phyloP scores from a whole-genome alignment of 2,113 vertebrate species.

The Kobus ellipsiprymnus region DNA sequence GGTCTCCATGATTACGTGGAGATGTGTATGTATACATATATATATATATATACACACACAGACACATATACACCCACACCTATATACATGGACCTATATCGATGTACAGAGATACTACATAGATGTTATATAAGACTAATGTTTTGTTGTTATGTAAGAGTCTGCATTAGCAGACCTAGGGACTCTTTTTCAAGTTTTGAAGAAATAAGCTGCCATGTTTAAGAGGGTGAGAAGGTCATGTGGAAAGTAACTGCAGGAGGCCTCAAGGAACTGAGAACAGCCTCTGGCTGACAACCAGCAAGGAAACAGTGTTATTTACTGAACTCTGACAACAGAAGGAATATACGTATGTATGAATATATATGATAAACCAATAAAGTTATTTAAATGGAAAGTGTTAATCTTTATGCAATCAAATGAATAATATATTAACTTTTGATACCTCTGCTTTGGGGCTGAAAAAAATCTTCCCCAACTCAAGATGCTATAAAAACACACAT shows the following conservation, averaged over 20 bases:
- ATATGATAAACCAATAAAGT: not conserved
- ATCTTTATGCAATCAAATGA: not conserved
- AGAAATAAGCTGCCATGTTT: not conserved
- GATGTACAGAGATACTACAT: not conserved
- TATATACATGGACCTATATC: not conserved
- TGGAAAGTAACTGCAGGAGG: not conserved
- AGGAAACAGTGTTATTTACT: not conserved
- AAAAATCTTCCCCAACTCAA: constrained; percentile 10
- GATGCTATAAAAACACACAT: not conserved
- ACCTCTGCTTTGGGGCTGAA: not conserved
- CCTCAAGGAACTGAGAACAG: not conserved
- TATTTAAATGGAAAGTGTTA: not conserved
- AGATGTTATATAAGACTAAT: not conserved
- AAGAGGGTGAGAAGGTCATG: not conserved
- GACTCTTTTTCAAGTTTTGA: not conserved
- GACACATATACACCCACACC: no score
- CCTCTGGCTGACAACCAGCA: not conserved
- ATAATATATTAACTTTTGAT: not conserved
- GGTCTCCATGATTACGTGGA: not conserved
- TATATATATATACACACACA: not conserved
- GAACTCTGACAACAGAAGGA: not conserved
- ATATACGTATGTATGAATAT: not conserved
- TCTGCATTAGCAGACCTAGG: not conserved
- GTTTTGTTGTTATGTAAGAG: not conserved
- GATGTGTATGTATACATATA: not conserved